Percentiles rank a stretch among this genome's conserved stretches.
Conservation (phyloP, 2,888 invertebrate genomes). For the Cephus sareptanus region DNA sequence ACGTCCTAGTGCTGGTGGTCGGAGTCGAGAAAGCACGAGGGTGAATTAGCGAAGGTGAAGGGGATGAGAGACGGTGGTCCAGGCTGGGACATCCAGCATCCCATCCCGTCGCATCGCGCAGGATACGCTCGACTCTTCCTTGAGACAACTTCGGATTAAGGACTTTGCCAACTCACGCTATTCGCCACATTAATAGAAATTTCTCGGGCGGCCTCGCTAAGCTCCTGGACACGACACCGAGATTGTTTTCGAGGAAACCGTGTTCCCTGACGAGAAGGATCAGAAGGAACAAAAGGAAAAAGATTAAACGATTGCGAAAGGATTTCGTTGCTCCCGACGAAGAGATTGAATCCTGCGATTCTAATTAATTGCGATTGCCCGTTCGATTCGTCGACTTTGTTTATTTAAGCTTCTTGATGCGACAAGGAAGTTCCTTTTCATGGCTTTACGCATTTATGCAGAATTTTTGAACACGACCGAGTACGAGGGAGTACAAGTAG, state of each 20-base stretch:
- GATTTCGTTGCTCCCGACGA: neutral
- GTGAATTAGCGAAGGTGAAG: neutral
- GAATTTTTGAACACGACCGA: neutral
- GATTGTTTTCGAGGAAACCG: neutral
- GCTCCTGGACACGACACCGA: neutral
- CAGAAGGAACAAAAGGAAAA: neutral
- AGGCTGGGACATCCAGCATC: neutral
- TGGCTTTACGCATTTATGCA: neutral
- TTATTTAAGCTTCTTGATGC: neutral
- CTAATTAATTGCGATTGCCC: neutral
- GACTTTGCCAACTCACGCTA: slow-evolving; percentile 1
- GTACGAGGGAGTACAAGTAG: neutral
- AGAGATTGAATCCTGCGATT: neutral
- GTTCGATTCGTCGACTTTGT: neutral
- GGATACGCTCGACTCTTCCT: neutral
- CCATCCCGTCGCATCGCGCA: neutral
- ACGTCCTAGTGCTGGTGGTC: neutral
- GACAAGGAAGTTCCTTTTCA: neutral
- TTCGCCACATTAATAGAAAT: slow-evolving; percentile 1
- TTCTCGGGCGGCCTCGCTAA: neutral
- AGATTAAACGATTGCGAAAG: neutral
- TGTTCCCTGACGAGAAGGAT: neutral
- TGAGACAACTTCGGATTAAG: neutral
- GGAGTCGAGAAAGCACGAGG: neutral
- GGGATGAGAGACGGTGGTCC: neutral